Evolutionary conservation across 2,113 vertebrate species (phyloP).

Genomic region (Mola mola): DNA sequence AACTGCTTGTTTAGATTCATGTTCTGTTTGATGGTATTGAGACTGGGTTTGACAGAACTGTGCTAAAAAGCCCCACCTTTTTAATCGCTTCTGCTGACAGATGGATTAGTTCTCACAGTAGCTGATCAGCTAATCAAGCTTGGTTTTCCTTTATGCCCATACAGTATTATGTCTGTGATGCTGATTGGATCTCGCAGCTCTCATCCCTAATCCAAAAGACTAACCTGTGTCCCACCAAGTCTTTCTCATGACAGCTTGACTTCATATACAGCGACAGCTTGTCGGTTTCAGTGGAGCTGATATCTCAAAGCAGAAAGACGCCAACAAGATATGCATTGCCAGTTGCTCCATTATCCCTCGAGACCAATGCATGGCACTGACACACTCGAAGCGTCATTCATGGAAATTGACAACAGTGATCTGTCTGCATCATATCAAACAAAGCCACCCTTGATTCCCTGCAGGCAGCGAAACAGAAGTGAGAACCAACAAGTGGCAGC

Average conservation of each 20-base stretch:
- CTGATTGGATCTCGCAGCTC: conserved; percentile 3
- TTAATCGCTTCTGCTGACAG: too few species aligned
- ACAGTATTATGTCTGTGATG: background rate
- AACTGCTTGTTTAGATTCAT: too few species aligned
- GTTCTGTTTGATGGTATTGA: too few species aligned
- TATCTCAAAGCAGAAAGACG: conserved; percentile 23
- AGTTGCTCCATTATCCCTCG: conserved; percentile 41
- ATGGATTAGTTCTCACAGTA: too few species aligned
- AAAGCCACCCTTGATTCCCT: conserved; percentile 22
- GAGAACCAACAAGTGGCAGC: background rate
- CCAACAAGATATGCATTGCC: conserved; percentile 28
- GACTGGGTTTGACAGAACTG: too few species aligned
- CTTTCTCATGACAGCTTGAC: conserved; percentile 1
- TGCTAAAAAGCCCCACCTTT: too few species aligned
- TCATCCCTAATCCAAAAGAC: background rate
- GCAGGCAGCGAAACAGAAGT: conserved; percentile 9
- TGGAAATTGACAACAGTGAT: conserved; percentile 45
- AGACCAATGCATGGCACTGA: conserved; percentile 19
- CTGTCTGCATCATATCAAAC: conserved; percentile 31
- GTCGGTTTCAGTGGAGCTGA: conserved; percentile 21
- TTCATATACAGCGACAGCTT: background rate
- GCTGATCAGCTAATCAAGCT: too few species aligned
- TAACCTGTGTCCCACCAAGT: background rate
- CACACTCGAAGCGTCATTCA: conserved; percentile 20
- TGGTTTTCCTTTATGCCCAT: background rate